phyloP scores from a whole-genome alignment of 1,140 invertebrate genomes.

The Zaprionus nigranus region DNA sequence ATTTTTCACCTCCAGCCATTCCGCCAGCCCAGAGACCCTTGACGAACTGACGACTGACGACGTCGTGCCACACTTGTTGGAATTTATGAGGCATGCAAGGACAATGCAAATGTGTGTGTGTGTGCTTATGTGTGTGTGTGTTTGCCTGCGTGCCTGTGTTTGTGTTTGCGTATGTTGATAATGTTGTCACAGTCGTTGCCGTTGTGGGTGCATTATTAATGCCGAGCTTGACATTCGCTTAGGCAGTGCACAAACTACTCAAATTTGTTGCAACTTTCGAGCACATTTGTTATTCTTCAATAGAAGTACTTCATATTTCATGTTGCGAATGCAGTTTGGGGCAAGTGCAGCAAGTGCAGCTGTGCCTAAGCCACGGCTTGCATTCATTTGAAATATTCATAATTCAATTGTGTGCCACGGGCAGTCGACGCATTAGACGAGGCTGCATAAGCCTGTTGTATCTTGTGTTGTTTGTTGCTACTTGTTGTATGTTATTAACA shows the following conservation, averaged over 20 bases:
- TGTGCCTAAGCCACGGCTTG: slow-evolving; percentile 45
- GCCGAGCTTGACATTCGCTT: slow-evolving; percentile 77
- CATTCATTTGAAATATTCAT: slow-evolving; percentile 79
- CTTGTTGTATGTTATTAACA: slow-evolving; percentile 69
- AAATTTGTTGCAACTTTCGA: slow-evolving; percentile 59
- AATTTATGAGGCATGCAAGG: slow-evolving; percentile 81
- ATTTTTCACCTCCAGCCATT: slow-evolving; percentile 79
- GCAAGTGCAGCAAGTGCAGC: not conserved
- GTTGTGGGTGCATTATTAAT: slow-evolving; percentile 70
- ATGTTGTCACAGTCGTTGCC: slow-evolving; percentile 50
- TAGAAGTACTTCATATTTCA: too few relatives aligned
- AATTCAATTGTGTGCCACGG: slow-evolving; percentile 78
- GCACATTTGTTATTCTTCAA: slow-evolving; percentile 70
- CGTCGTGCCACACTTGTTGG: slow-evolving; percentile 66
- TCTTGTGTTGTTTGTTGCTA: slow-evolving; percentile 26
- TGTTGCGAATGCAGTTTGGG: slow-evolving; percentile 33
- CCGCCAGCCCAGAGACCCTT: slow-evolving; percentile 30
- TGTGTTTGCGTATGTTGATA: slow-evolving; percentile 74
- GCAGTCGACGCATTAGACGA: not conserved
- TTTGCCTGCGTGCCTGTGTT: slow-evolving; percentile 15
- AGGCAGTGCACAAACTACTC: slow-evolving; percentile 35
- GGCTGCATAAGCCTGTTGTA: slow-evolving; percentile 13
- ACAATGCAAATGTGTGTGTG: slow-evolving; percentile 63
- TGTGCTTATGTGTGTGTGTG: not conserved
- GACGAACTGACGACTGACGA: slow-evolving; percentile 43